Base-by-base conservation (phyloP, 2,888 invertebrate species). In the Barypeithes pellucidus region DNA sequence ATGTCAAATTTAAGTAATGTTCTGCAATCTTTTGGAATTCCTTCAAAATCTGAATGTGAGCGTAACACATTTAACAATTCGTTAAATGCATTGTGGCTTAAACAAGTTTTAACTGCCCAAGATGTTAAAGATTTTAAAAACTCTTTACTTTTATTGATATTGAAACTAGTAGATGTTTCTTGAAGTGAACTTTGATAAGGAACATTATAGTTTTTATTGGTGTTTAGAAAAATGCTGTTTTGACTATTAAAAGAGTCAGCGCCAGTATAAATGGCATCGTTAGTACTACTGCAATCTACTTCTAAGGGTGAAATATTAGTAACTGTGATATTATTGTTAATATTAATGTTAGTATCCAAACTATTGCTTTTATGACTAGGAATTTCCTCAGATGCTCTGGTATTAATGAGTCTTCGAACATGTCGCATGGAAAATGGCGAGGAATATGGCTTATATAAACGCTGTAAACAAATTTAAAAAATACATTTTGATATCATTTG, bases 91-190 rank as follows among this genome's bases (percentile, higher is more conserved):
- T 43, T 43, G 8, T 43, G 43, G 8, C 43, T 16, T 16, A 43
- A 16, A 11, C 45, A 47, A 47, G 45, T 47, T 47, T 18, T 20
- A 47, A 47, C 16, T 47, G 45, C 45, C 20, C 45, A 47, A 4
- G 45, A 47, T 4, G 45, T 47, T 47, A 47, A 47, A 20, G 45
- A 20, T 20, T 47, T 20, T 47, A 47, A 18, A 47, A 47, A 47
- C 11, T 47, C 12, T 14, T 43, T 14, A 43, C 14, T 43, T 43
- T 43, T 43, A 14, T 43, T 43, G 24, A 24, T 24, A 24, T 24
- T 24, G 24, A 24, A 24, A 24, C 24, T 24, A 24, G 24, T 24
- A 24, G 24, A 5, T 24, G 24, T 24, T 24, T 24, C 24, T 24
- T 5, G 2, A 24, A 5, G 5, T 24, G 24, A 24, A 24, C 24